Percentiles rank a stretch among this genome's conserved stretches.
These are phyloP conservation scores for Dynastes grantii DNA, from an alignment of 2,888 invertebrate genomes.

Conservation along the genomic window DNA sequence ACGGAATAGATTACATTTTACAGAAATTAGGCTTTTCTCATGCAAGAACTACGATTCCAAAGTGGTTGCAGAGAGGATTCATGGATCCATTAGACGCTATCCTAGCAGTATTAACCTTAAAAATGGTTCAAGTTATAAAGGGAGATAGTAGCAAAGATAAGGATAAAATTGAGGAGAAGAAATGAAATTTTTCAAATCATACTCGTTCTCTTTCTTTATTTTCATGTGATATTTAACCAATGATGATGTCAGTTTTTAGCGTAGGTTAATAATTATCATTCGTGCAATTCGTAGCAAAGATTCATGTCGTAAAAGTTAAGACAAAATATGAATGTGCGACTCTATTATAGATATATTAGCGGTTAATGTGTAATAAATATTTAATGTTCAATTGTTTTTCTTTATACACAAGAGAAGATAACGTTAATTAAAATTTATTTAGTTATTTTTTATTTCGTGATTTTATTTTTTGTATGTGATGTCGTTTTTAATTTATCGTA, in stretches of 20 bases:
- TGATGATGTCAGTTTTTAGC: slow-evolving; percentile 22
- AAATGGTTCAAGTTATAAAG: slow-evolving; percentile 75
- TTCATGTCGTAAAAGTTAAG: not conserved
- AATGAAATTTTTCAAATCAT: not conserved
- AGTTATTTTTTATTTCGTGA: slow-evolving; percentile 17
- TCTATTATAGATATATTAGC: not conserved
- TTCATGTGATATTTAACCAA: slow-evolving; percentile 45
- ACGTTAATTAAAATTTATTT: not conserved
- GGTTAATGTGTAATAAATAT: slow-evolving; percentile 14
- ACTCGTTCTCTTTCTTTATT: not conserved
- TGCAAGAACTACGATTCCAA: slow-evolving; percentile 98
- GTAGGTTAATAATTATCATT: slow-evolving; percentile 8
- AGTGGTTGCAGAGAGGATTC: slow-evolving; percentile 98
- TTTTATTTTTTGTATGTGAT: slow-evolving; percentile 15
- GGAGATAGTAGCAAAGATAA: slow-evolving; percentile 61
- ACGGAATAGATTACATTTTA: slow-evolving; percentile 98
- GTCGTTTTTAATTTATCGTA: not conserved
- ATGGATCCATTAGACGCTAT: slow-evolving; percentile 98
- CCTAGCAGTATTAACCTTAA: slow-evolving; percentile 83
- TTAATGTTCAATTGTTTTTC: slow-evolving; percentile 12
- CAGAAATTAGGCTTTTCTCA: slow-evolving; percentile 98
- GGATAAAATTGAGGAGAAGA: slow-evolving; percentile 48
- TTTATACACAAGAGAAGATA: slow-evolving; percentile 6
- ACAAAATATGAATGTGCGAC: not conserved
- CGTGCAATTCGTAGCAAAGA: slow-evolving; percentile 26